A percentile compares a stretch with the other conserved stretches of the same genome.
Conservation (phyloP, 1,140 invertebrate genomes). For the Drosophila kurseongensis region DNA sequence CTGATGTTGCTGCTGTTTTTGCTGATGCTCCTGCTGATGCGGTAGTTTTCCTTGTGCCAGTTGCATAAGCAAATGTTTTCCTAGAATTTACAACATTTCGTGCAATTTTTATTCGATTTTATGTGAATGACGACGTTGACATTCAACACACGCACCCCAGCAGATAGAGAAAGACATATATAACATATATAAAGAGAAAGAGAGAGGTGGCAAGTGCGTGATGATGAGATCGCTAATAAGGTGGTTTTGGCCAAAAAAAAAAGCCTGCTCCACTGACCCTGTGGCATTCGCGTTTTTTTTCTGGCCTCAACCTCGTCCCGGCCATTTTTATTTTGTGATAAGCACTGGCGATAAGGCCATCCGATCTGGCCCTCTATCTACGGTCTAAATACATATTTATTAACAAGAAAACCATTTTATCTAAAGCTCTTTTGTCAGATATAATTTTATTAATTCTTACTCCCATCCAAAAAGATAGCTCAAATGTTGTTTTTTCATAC, state of each 20-base stretch:
- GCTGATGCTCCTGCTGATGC: slow-evolving; percentile 13
- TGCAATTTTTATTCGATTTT: slow-evolving; percentile 58
- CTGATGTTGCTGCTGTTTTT: not conserved
- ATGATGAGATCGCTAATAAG: slow-evolving; percentile 62
- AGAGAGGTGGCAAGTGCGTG: slow-evolving; percentile 13
- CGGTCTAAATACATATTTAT: slow-evolving; percentile 1
- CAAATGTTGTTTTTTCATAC: too few relatives aligned
- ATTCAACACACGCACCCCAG: slow-evolving; percentile 57
- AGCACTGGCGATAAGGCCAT: slow-evolving; percentile 33
- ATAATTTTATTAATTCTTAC: too few relatives aligned
- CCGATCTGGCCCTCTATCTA: slow-evolving; percentile 4
- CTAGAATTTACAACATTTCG: slow-evolving; percentile 70
- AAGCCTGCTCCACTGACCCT: slow-evolving; percentile 48
- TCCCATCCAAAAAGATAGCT: too few relatives aligned
- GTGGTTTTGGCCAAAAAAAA: slow-evolving; percentile 70
- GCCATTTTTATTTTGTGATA: slow-evolving; percentile 34
- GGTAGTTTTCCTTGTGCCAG: slow-evolving; percentile 62
- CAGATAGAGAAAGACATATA: not conserved
- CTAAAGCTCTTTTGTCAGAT: not conserved
- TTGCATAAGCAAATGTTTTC: slow-evolving; percentile 72
- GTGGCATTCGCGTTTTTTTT: slow-evolving; percentile 44
- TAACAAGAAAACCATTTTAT: slow-evolving; percentile 1
- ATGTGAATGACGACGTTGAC: slow-evolving; percentile 70
- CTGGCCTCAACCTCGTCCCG: slow-evolving; percentile 36
- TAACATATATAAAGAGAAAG: slow-evolving; percentile 6